A percentile compares a stretch with the other conserved stretches of the same genome.
phyloP scores from a whole-genome alignment of 2,888 invertebrate species.

The Tethea ocularis region DNA sequence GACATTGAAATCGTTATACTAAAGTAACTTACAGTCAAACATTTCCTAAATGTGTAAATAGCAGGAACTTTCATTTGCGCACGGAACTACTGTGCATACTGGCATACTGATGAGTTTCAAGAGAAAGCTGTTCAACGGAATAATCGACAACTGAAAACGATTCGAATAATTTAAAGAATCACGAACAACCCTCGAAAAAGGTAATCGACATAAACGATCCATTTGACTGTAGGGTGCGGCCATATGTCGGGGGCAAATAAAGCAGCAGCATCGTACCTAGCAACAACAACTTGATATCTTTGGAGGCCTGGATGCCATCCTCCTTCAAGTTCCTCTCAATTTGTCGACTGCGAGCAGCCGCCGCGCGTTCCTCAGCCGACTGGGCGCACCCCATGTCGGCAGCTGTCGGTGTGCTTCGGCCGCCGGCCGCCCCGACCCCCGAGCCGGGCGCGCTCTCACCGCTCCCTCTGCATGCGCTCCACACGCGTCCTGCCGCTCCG shows the following conservation, averaged over 20 bases:
- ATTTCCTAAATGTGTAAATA: slow-evolving; percentile 51
- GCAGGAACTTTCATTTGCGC: slow-evolving; percentile 68
- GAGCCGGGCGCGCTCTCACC: slow-evolving; percentile 85
- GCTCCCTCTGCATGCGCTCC: slow-evolving; percentile 82
- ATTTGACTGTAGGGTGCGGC: slow-evolving; percentile 71
- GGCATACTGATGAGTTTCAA: slow-evolving; percentile 67
- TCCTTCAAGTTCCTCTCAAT: slow-evolving; percentile 99
- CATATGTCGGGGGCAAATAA: slow-evolving; percentile 36
- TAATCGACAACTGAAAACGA: slow-evolving; percentile 17
- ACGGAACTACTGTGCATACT: slow-evolving; percentile 63
- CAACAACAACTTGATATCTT: slow-evolving; percentile 98
- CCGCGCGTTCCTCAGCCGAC: slow-evolving; percentile 99
- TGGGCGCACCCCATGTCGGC: slow-evolving; percentile 98
- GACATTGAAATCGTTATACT: not conserved
- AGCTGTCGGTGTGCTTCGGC: slow-evolving; percentile 78
- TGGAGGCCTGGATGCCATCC: slow-evolving; percentile 98
- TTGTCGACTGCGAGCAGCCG: slow-evolving; percentile 97
- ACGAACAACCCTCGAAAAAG: not conserved
- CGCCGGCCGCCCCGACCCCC: slow-evolving; percentile 81
- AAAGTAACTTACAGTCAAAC: slow-evolving; percentile 25
- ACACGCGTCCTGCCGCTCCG: slow-evolving; percentile 75
- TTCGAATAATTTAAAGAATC: slow-evolving; percentile 11
- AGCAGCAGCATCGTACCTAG: slow-evolving; percentile 88
- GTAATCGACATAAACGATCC: slow-evolving; percentile 26
- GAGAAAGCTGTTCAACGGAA: slow-evolving; percentile 58